A percentile compares a stretch with the other conserved stretches of the same genome.
Conservation (phyloP, 2,888 invertebrate species). For the Strigamia transsilvanica region DNA sequence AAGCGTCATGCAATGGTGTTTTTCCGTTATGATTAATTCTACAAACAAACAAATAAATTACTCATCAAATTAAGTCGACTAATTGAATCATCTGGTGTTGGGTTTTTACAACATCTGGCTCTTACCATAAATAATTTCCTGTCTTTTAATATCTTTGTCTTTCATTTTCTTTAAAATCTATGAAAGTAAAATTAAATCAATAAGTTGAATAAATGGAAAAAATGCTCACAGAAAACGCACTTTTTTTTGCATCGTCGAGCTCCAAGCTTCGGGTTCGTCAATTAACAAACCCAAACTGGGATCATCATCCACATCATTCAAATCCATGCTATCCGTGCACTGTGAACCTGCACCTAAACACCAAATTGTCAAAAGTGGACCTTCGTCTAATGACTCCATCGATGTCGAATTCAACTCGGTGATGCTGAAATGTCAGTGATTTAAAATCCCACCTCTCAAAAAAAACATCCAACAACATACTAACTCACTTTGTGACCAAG, state of each 20-base stretch:
- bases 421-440: slow-evolving; percentile 60
- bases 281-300: slow-evolving; percentile 80
- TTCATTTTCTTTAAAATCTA: slow-evolving; percentile 71
- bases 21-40: slow-evolving; percentile 94
- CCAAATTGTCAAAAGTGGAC: slow-evolving; percentile 51
- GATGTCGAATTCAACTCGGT: slow-evolving; percentile 63
- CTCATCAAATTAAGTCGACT: background rate
- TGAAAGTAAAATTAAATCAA: slow-evolving; percentile 56
- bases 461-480: slow-evolving; percentile 36
- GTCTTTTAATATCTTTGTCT: slow-evolving; percentile 85
- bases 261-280: slow-evolving; percentile 93
- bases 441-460: background rate
- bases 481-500: slow-evolving; percentile 54
- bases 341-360: slow-evolving; percentile 46
- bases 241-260: slow-evolving; percentile 86
- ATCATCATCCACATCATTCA: slow-evolving; percentile 79
- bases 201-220: slow-evolving; percentile 8
- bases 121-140: slow-evolving; percentile 87
- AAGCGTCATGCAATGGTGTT: slow-evolving; percentile 92
- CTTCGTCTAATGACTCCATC: slow-evolving; percentile 64
- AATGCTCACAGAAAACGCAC: slow-evolving; percentile 58
- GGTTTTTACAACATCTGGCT: too few relatives aligned
- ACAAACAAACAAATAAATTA: slow-evolving; percentile 29
- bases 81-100: too few relatives aligned
- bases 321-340: slow-evolving; percentile 56